Evolutionary conservation across 2,888 invertebrate genomes (phyloP).

Genomic region (Meandrusa payeni): DNA sequence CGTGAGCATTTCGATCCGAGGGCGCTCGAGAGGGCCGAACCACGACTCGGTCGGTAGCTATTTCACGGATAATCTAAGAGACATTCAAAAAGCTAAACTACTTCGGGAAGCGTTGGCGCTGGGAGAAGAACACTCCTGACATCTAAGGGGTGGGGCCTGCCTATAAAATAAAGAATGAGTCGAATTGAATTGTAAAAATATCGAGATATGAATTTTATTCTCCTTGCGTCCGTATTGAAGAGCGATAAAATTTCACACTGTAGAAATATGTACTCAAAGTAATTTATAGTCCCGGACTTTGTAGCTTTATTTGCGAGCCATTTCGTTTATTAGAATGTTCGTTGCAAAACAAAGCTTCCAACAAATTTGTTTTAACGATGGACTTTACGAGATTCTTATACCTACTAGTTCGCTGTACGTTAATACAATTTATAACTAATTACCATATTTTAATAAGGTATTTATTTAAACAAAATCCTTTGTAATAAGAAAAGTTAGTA

Average conservation of each 20-base stretch:
- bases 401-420: neutral
- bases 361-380: conserved; percentile 6
- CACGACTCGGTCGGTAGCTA: no score
- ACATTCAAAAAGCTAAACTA: no score
- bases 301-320: conserved; percentile 19
- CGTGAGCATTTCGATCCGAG: no score
- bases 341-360: conserved; percentile 18
- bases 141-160: no score
- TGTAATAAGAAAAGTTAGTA: no score
- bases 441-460: no score
- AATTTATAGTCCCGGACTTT: conserved; percentile 20
- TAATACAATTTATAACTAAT: no score
- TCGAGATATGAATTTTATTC: conserved; percentile 17
- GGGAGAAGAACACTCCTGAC: no score
- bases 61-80: no score
- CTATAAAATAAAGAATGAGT: conserved; percentile 7
- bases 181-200: conserved; percentile 18
- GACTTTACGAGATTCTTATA: conserved; percentile 5
- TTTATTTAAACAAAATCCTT: no score
- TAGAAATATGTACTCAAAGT: conserved; percentile 20
- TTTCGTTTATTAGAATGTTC: conserved; percentile 20
- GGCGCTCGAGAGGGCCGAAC: no score
- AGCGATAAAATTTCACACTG: conserved; percentile 19
- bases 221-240: conserved; percentile 11
- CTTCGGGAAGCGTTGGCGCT: no score